phyloP scores from a whole-genome alignment of 2,888 invertebrate genomes.

The Euspilapteryx auroguttella region DNA sequence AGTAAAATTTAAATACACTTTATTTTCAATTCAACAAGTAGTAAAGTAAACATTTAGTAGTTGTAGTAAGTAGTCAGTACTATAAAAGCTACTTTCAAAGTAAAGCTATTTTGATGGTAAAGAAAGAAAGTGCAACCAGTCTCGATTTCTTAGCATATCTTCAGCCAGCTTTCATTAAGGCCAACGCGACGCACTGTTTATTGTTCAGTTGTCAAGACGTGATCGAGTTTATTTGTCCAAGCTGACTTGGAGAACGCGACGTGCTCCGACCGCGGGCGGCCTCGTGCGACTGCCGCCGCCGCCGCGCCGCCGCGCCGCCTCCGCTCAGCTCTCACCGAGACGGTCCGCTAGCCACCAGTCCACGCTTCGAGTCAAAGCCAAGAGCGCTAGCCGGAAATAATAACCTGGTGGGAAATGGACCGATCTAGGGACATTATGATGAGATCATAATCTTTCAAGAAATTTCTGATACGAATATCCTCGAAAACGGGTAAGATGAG shows the following conservation, averaged over 20 bases:
- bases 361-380: conserved; percentile 4
- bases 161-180: too few relatives aligned
- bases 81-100: too few relatives aligned
- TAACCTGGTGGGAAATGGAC: conserved; percentile 24
- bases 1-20: conserved; percentile 28
- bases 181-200: too few relatives aligned
- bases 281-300: conserved; percentile 1
- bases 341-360: conserved; percentile 2
- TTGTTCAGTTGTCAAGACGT: too few relatives aligned
- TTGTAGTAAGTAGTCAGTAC: too few relatives aligned
- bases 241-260: too few relatives aligned
- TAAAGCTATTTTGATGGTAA: too few relatives aligned
- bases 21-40: too few relatives aligned
- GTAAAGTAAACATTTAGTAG: conserved; percentile 2
- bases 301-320: conserved; percentile 3
- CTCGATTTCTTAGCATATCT: too few relatives aligned
- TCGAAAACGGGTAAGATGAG: not conserved
- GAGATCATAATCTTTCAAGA: conserved; percentile 12
- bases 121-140: too few relatives aligned
- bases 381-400: conserved; percentile 14
- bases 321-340: conserved; percentile 1
- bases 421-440: conserved; percentile 20
- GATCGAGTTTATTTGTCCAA: too few relatives aligned
- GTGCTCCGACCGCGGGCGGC: conserved; percentile 1
- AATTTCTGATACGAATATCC: conserved; percentile 1